phyloP scores from a whole-genome alignment of 2,113 vertebrate species.

The Sapajus apella region DNA sequence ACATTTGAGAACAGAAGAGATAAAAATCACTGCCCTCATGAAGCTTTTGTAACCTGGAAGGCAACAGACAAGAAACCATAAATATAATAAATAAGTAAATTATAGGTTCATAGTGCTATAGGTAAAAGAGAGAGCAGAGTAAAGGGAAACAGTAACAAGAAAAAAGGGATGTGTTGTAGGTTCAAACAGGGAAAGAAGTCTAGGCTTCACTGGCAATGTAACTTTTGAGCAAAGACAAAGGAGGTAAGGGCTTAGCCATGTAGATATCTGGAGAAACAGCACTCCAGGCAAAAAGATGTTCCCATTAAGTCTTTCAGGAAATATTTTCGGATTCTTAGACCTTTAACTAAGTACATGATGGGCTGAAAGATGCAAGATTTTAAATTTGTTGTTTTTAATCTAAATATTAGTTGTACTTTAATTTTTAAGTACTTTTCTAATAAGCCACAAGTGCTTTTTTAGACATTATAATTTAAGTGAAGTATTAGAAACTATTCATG shows the following conservation, averaged over 20 bases:
- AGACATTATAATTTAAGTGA: conserved; percentile 58
- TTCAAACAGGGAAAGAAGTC: neutral
- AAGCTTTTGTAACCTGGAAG: neutral
- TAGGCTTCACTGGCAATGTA: neutral
- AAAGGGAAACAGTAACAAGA: neutral
- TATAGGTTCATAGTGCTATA: neutral
- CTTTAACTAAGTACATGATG: neutral
- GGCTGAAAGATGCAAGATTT: conserved; percentile 5
- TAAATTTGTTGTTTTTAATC: conserved; percentile 44
- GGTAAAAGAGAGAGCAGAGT: neutral
- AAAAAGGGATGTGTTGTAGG: neutral
- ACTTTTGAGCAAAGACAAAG: neutral
- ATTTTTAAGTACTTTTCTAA: conserved; percentile 45
- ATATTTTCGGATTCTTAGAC: neutral
- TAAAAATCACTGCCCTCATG: neutral
- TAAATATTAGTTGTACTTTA: conserved; percentile 48
- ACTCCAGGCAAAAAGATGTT: neutral
- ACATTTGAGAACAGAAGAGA: neutral
- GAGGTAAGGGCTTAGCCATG: neutral
- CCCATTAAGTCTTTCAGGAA: neutral
- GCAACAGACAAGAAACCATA: neutral
- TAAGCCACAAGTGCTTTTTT: conserved; percentile 49
- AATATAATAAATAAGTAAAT: neutral
- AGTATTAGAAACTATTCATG: conserved; percentile 37
- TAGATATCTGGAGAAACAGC: neutral